These are phyloP conservation scores for Lycodopsis pacificus DNA, from an alignment of 2,797 vertebrate species.

Conservation along the genomic window DNA sequence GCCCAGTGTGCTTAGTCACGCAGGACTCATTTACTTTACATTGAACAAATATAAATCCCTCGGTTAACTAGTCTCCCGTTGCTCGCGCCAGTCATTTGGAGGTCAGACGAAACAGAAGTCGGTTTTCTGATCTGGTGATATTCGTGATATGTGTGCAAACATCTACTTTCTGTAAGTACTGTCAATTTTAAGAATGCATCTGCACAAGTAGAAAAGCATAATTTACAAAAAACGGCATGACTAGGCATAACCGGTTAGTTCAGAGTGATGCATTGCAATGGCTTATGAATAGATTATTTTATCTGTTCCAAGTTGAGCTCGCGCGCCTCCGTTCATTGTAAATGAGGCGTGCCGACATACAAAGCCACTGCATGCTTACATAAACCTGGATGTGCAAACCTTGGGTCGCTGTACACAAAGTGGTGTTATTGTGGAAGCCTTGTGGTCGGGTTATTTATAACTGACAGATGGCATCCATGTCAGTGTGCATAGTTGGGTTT, in stretches of 20 bases:
- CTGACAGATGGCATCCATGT: conserved; percentile 53
- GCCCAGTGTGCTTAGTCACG: conserved; percentile 20
- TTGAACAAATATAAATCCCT: conserved; percentile 56
- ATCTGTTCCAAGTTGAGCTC: conserved; percentile 29
- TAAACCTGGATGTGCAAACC: conserved; percentile 44
- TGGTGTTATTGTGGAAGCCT: conserved; percentile 39
- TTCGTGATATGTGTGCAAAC: conserved; percentile 5
- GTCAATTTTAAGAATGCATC: conserved; percentile 8
- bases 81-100: conserved; percentile 38
- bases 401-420: conserved; percentile 51
- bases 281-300: conserved; percentile 39
- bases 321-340: conserved; percentile 43
- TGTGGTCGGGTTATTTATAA: conserved; percentile 44
- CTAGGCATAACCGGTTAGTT: background rate
- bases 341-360: conserved; percentile 51
- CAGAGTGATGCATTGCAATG: background rate
- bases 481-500: conserved; percentile 41
- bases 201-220: background rate
- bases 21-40: conserved; percentile 33
- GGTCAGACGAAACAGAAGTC: conserved; percentile 41
- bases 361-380: conserved; percentile 53
- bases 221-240: background rate
- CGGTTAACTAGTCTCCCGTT: conserved; percentile 46
- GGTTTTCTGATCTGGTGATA: conserved; percentile 22
- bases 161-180: background rate